Evolutionary conservation across 2,888 invertebrate species (phyloP).

Genomic region (Mimas tiliae): DNA sequence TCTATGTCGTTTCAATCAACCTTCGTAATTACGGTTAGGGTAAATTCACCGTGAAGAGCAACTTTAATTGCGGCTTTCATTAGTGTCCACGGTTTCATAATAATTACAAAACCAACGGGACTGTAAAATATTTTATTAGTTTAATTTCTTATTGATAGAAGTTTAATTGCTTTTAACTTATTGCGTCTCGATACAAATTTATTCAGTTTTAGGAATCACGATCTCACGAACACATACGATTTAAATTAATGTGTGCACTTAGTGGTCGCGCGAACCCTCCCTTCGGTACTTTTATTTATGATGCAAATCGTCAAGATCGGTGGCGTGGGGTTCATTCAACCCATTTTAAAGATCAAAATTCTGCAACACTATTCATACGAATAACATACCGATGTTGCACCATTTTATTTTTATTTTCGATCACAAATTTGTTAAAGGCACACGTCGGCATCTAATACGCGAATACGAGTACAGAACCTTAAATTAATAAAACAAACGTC

Average conservation of each 20-base stretch:
- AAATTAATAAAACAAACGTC: no score
- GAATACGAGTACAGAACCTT: no score
- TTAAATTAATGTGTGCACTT: neutral
- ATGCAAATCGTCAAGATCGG: no score
- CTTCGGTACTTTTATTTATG: no score
- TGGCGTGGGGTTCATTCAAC: no score
- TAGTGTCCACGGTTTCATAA: conserved; percentile 29
- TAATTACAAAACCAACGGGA: conserved; percentile 4
- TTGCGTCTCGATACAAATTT: neutral
- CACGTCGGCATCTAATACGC: no score
- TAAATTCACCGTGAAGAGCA: conserved; percentile 25
- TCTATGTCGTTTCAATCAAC: neutral
- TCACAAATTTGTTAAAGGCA: no score
- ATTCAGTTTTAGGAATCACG: neutral
- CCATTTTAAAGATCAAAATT: no score
- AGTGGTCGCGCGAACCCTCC: neutral
- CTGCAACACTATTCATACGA: no score
- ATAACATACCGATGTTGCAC: no score
- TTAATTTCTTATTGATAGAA: conserved; percentile 2
- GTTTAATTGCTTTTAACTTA: neutral
- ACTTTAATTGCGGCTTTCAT: conserved; percentile 29
- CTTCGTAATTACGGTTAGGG: neutral
- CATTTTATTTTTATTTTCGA: no score
- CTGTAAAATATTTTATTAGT: conserved; percentile 12
- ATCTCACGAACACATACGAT: neutral